Evolutionary conservation across 2,797 vertebrate genomes (phyloP).

Genomic region (Lagocephalus sceleratus): DNA sequence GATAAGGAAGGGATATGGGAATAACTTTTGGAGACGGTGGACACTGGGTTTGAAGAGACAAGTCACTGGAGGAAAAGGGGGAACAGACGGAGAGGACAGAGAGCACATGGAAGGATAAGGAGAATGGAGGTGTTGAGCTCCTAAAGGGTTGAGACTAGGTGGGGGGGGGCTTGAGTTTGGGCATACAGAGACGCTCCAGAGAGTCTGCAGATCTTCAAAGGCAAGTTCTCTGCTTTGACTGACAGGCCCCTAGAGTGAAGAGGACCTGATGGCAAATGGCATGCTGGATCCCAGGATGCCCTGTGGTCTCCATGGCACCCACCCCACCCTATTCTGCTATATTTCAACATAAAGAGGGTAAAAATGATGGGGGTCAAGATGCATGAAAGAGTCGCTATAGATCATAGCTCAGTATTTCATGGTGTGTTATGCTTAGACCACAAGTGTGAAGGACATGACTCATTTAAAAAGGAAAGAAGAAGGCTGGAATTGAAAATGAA

Average conservation of each 20-base stretch:
- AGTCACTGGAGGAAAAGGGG: constrained; percentile 53
- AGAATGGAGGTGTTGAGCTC: constrained; percentile 51
- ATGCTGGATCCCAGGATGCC: constrained; percentile 61
- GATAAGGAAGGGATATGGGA: constrained; percentile 69
- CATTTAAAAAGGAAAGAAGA: constrained; percentile 7
- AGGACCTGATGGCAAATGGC: constrained; percentile 63
- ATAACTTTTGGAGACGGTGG: constrained; percentile 67
- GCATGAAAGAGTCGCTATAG: constrained; percentile 25
- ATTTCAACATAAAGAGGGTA: constrained; percentile 41
- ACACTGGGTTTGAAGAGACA: constrained; percentile 55
- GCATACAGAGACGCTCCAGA: constrained; percentile 57
- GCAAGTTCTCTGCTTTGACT: constrained; percentile 64
- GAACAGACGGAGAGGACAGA: constrained; percentile 34
- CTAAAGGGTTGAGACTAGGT: constrained; percentile 36
- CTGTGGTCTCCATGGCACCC: constrained; percentile 57
- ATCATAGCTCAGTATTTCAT: constrained; percentile 37
- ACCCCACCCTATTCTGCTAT: constrained; percentile 21
- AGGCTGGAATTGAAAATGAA: constrained; percentile 12
- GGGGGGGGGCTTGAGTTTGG: constrained; percentile 34
- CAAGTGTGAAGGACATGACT: constrained; percentile 49
- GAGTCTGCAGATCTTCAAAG: constrained; percentile 77
- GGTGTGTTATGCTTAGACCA: constrained; percentile 46
- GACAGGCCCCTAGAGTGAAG: constrained; percentile 71
- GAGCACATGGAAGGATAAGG: constrained; percentile 40
- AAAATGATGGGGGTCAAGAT: constrained; percentile 55